phyloP scores from a whole-genome alignment of 2,888 invertebrate genomes.

The Hirtodrosophila cameraria region DNA sequence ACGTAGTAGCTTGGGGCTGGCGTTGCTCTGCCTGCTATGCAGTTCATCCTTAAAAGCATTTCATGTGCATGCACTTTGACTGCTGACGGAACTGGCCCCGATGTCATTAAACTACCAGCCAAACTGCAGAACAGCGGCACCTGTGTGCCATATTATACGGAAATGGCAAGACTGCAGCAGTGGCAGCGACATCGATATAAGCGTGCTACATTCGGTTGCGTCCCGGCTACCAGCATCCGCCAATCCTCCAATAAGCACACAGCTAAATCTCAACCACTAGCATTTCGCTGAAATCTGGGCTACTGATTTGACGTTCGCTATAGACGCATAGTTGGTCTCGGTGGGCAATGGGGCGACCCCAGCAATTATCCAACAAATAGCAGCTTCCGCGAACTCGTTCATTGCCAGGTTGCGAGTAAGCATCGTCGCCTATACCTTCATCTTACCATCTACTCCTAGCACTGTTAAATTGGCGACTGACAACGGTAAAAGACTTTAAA shows the following conservation, averaged over 20 bases:
- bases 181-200: conserved; percentile 46
- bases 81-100: conserved; percentile 31
- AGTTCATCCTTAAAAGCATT: conserved; percentile 32
- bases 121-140: conserved; percentile 47
- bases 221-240: conserved; percentile 20
- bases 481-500: conserved; percentile 61
- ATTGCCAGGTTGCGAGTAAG: conserved; percentile 62
- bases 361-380: conserved; percentile 73
- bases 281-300: conserved; percentile 50
- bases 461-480: conserved; percentile 47
- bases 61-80: conserved; percentile 2
- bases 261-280: conserved; percentile 12
- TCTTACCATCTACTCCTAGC: conserved; percentile 1
- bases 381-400: conserved; percentile 69
- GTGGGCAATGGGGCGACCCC: conserved; percentile 42
- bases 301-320: conserved; percentile 15
- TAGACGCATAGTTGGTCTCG: conserved; percentile 11
- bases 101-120: conserved; percentile 67
- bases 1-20: conserved; percentile 62
- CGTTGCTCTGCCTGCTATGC: not conserved
- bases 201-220: conserved; percentile 44
- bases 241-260: conserved; percentile 8
- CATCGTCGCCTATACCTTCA: conserved; percentile 25
- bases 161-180: conserved; percentile 21
- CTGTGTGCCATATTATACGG: conserved; percentile 57